Base-by-base conservation (phyloP, 1,140 invertebrate genomes). In the Cydia splendana region DNA sequence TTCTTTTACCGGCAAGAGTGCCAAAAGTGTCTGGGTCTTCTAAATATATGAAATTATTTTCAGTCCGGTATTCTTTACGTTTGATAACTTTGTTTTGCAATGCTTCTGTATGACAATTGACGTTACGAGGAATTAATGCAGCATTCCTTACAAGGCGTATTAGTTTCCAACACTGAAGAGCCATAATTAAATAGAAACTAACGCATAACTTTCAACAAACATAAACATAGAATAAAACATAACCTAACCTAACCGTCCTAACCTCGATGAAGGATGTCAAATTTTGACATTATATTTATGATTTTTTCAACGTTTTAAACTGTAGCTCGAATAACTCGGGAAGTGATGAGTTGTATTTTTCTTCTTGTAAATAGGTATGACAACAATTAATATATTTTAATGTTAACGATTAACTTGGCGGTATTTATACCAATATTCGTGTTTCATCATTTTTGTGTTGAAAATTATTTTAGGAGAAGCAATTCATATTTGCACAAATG, bases 11-110 rank as follows among this genome's bases (percentile, higher is more conserved):
- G 48, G 82, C 80, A 24, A 91, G 78, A 2, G 87, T 85, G 73
- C 94, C 94, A 87, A 95, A 95, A n/a, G 71, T 85, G 82, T 95
- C 94, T 10, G 94, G 94, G 84, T 95, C 93, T 75, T 88, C 89
- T 34, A 85, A 67, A 80, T 86, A 90, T n/a, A 79, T 77, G 30
- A 90, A 80, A 75, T 87, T 87, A 28, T 87, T 81, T 82, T 90
- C 87, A 38, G 84, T 88, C 85, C 80, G 89, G 38, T 78, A 82
- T 77, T 87, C 79, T 76, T 84, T 88, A 67, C 65, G 76, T 34
- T 67, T 65, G 51, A 13, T 77, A 71, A 79, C 30, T 28, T 34
- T 62, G 57, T 62, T 34, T 71, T 45, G 30, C 34, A 71, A n/a
- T 71, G 30, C 34, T 5, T 18, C 34, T 2, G 67, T 71, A 42